Evolutionary conservation across 2,113 vertebrate species (phyloP), one percentile per base, ranked within the genome.

Genomic region (Percina caprodes): DNA sequence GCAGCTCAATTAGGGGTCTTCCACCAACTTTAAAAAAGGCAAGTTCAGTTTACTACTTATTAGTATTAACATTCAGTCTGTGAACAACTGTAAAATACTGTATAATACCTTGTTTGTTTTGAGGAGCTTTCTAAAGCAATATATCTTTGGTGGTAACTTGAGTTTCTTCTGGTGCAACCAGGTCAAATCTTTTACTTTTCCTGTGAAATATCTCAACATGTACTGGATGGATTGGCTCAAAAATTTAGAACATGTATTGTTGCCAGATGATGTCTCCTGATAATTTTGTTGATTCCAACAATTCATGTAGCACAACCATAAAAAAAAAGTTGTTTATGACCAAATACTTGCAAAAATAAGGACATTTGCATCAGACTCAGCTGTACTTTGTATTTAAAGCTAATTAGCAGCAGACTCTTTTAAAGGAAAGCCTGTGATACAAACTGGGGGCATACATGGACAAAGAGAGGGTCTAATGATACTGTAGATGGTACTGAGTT

Each of bases 1-100:
- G 54, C 39, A 73, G 73, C 35, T 62, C 9, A 73, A 10, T 71
- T 10, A 82, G 15, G 19, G 4, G 21, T 35, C 23, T 21, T 58
- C 21, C 10, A 35, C 56, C 3, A 9, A 56, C 35, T 69, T 51
- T 2, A 62, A 23, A 71, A 61, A 70, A 42, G 1, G 56, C 35
- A 39, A 46, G 3, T n/a, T 35, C 30, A 35, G 16, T 70, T 66
- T 67, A 10, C 6, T 14, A 3, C n/a, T 58, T 60, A 6, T 26
- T 12, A 60, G 21, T 8, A 54, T 5, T 16, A 15, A 6, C 55
- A 42, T 16, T 35, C 52, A 54, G 26, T 16, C 21, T 48, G 39
- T 61, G 23, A 56, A 42, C 39, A 52, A 35, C 48, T 81, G 39
- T 6, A 33, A 46, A 39, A 42, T 35, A 14, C 35, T 39, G 35